These are phyloP conservation scores for Lepilemur ruficaudatus DNA, from an alignment of 2,797 vertebrate genomes.

Conservation along the genomic window DNA sequence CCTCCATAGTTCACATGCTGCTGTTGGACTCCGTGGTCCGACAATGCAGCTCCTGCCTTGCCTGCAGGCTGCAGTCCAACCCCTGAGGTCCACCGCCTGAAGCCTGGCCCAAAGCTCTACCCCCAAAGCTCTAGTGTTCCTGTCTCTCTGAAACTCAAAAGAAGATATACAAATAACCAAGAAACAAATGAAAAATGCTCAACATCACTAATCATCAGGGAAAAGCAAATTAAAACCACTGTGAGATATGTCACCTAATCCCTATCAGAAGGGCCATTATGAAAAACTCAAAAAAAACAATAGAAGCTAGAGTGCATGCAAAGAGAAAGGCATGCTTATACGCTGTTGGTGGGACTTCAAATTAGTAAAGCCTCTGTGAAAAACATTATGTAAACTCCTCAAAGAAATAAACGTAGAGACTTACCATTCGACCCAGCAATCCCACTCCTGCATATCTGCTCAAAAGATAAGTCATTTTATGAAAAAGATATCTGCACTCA, in stretches of 20 bases:
- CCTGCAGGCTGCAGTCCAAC: neutral
- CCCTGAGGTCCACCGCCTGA: neutral
- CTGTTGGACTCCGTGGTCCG: neutral
- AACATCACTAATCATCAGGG: neutral
- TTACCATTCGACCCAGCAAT: neutral
- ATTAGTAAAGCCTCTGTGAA: neutral
- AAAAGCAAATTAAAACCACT: neutral
- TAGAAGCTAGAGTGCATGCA: neutral
- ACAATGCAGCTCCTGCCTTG: neutral
- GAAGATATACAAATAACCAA: neutral
- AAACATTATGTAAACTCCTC: neutral
- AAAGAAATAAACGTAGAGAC: neutral
- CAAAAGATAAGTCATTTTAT: neutral
- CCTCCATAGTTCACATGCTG: neutral
- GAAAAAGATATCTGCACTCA: neutral
- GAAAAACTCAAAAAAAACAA: neutral
- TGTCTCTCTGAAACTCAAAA: neutral
- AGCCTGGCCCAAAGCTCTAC: neutral
- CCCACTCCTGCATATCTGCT: neutral
- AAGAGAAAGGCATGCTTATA: neutral
- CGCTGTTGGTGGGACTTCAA: neutral
- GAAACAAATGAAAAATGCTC: neutral
- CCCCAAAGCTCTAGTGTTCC: too few relatives aligned
- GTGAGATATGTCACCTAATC: neutral
- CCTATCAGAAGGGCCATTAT: neutral